Evolutionary conservation across 35 echinoderm and acorn worm species (phyloP), one percentile per base, ranked within the genome.

Genomic region (Patiria miniata): DNA sequence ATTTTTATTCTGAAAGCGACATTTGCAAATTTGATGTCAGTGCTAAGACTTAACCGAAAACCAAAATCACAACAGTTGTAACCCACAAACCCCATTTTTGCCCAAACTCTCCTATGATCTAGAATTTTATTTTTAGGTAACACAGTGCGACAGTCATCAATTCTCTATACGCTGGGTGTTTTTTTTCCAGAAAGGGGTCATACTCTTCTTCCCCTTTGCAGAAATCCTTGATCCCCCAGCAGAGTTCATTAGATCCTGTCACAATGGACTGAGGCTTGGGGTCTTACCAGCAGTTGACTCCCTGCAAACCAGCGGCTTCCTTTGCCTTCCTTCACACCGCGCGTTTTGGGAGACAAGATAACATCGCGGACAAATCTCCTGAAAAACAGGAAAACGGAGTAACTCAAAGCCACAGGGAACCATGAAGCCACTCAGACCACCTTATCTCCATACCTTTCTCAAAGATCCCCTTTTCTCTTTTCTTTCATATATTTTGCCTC

Each of bases 371-470:
- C 42, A 47, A 73, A 73, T 28, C 29, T 73, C 29, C 65, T 23
- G 19, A 9, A 73, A 69, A 73, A 73, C 65, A 73, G 65, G 65
- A 73, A 73, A 73, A 73, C 26, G 7, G 65, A 73, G 65, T 73
- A 73, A 1, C 14, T 26, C 65, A 73, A 73, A 73, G 65, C 65
- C 65, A 34, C 10, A 26, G 65, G 65, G 65, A 73, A 26, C 65
- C 65, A 73, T 73, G 34, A 26, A 73, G 65, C 65, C 42, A 73
- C 65, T 73, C 65, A 73, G 65, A 26, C 65, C 14, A 32, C 29
- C 65, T 73, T 73, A 73, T 73, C 65, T 73, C 29, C 14, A n/a
- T 30, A 32, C 65, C 26, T 7, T 73, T 73, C 34, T 36, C 65
- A 73, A 73, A 15, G 65, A 73, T 73, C 8, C 29, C 65, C 65